Base-by-base conservation (phyloP, 2,797 vertebrate genomes). In the Pangasius sanitwongsei region DNA sequence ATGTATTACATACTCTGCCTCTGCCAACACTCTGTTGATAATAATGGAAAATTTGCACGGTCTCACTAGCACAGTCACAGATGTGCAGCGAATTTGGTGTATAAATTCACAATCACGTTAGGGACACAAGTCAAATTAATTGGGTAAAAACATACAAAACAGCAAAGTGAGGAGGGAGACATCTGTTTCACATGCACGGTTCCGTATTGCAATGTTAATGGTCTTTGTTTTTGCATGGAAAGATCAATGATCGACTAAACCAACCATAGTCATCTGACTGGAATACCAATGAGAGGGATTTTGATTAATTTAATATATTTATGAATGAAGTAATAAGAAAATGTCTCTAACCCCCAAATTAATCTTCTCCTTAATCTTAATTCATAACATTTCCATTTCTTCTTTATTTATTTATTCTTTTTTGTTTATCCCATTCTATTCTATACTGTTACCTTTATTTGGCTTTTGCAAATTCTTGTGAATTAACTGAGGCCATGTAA, bases 11-110 rank as follows among this genome's bases (percentile, higher is more conserved):
- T 28, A 63, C 50, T 20, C 48, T 31, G 48, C 81, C 3, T 57
- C 50, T 85, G 50, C 86, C 61, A 61, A 78, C 61, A 80, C 83
- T 63, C 86, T 85, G 61, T 53, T 85, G 31, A 59, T 80, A 75
- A 87, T 67, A 48, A 85, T 44, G 81, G 65, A 86, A 74, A 44
- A 75, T 83, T n/a, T 25, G 44, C 67, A 25, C 3, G 28, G 20
- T 63, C 44, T 81, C 67, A 63, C 37, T 41, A 44, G 67, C 55
- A 59, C 41, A 77, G 23, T 81, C 61, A 81, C 83, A 89, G 87
- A 75, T 89, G 75, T 89, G 37, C 37, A 53, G 28, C 5, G 28
- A 86, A 48, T 55, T 61, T 89, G 16, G 11, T n/a, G 31, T 59
- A 44, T 63, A 80, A 89, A 74, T 48, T 37, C 4, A 23, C 84